Percentiles rank a stretch among this genome's conserved stretches.
Conservation (phyloP, 2,888 invertebrate genomes). For the Furcula furcula region DNA sequence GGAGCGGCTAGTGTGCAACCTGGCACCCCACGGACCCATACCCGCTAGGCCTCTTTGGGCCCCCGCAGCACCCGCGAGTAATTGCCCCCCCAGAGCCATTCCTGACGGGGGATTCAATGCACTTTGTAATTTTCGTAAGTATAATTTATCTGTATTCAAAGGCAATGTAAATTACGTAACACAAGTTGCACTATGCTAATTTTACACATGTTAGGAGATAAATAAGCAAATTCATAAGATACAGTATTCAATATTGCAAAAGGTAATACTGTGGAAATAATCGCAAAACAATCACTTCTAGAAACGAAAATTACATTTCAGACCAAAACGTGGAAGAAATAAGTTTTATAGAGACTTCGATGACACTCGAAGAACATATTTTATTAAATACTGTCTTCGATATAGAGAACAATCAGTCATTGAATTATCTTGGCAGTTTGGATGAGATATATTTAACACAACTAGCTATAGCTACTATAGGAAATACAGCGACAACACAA, state of each 20-base stretch:
- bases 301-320: too few relatives aligned
- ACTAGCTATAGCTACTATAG: slow-evolving; percentile 53
- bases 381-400: slow-evolving; percentile 54
- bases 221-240: too few relatives aligned
- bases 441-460: slow-evolving; percentile 62
- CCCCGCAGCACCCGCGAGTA: slow-evolving; percentile 42
- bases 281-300: too few relatives aligned
- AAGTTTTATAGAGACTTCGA: slow-evolving; percentile 36
- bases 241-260: too few relatives aligned
- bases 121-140: slow-evolving; percentile 64
- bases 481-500: slow-evolving; percentile 28
- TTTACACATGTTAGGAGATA: too few relatives aligned
- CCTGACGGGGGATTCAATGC: slow-evolving; percentile 33
- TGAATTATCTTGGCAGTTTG: slow-evolving; percentile 46
- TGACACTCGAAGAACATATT: slow-evolving; percentile 52
- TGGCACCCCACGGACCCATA: slow-evolving; percentile 59
- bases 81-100: slow-evolving; percentile 48
- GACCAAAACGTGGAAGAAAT: slow-evolving; percentile 41
- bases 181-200: too few relatives aligned
- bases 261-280: too few relatives aligned
- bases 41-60: slow-evolving; percentile 48
- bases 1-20: slow-evolving; percentile 69
- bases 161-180: too few relatives aligned
- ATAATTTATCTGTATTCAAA: too few relatives aligned
- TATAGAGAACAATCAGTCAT: slow-evolving; percentile 50